Percentiles rank a stretch among this genome's conserved stretches.
Evolutionary conservation across 2,113 vertebrate species (phyloP).

Genomic region (Coptodon rendalli): DNA sequence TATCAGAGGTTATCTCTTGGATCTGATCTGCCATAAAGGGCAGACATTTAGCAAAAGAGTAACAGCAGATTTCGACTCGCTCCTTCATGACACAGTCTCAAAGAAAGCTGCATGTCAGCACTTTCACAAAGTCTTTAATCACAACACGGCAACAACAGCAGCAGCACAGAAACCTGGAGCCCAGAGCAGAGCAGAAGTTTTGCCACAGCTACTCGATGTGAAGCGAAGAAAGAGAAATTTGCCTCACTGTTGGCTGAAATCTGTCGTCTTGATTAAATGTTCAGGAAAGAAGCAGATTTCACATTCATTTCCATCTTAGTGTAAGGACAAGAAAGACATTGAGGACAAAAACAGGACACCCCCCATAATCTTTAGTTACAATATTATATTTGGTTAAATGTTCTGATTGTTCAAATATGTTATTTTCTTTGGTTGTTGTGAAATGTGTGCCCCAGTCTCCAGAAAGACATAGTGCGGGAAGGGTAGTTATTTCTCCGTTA

Average conservation of each 20-base stretch:
- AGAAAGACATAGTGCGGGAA: not conserved
- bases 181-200: not conserved
- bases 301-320: not conserved
- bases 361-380: not conserved
- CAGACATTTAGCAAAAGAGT: not conserved
- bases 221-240: not conserved
- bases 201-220: not conserved
- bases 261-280: not conserved
- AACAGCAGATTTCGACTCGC: not conserved
- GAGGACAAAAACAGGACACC: not conserved
- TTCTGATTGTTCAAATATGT: accelerated
- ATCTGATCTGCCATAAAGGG: not conserved
- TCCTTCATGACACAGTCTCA: not conserved
- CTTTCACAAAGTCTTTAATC: not conserved
- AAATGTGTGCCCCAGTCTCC: not conserved
- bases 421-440: not conserved
- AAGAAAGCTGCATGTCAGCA: not conserved
- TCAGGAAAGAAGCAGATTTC: not conserved
- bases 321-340: not conserved
- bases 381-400: not conserved
- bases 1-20: not conserved
- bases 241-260: not conserved
- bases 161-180: not conserved
- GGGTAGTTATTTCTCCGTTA: not conserved
- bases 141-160: not conserved